A percentile compares a stretch with the other conserved stretches of the same genome.
Conservation (phyloP, 2,888 invertebrate species). For the Pollenia angustigena region DNA sequence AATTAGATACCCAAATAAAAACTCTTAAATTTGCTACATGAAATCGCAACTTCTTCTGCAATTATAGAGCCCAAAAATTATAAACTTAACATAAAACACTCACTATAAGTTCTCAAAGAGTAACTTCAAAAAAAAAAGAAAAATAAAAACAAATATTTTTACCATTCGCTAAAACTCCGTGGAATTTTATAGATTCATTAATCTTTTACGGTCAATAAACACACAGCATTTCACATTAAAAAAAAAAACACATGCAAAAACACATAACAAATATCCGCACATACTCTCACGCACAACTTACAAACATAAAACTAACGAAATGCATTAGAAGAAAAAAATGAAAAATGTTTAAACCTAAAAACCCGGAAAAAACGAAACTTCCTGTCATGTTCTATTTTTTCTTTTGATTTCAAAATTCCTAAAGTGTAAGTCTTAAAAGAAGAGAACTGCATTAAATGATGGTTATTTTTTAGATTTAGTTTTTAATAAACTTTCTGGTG, state of each 20-base stretch:
- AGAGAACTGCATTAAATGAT: not conserved
- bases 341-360: slow-evolving; percentile 16
- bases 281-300: not conserved
- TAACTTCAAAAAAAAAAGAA: not conserved
- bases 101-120: not conserved
- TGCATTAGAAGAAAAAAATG: not conserved
- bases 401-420: slow-evolving; percentile 22
- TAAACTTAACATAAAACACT: too few relatives aligned
- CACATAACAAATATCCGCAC: not conserved
- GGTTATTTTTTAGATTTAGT: not conserved
- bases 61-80: too few relatives aligned
- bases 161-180: slow-evolving; percentile 18
- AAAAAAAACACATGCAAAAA: slow-evolving; percentile 7
- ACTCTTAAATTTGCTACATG: too few relatives aligned
- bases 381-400: slow-evolving; percentile 10
- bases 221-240: slow-evolving; percentile 29
- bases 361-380: slow-evolving; percentile 20
- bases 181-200: slow-evolving; percentile 45
- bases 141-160: not conserved
- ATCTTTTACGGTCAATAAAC: slow-evolving; percentile 60
- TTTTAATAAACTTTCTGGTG: slow-evolving; percentile 2
- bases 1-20: too few relatives aligned
- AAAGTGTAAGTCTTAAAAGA: not conserved
- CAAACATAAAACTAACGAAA: too few relatives aligned
- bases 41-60: too few relatives aligned